Evolutionary conservation across 2,797 vertebrate species (phyloP).

Genomic region (Microctenopoma lineatum): DNA sequence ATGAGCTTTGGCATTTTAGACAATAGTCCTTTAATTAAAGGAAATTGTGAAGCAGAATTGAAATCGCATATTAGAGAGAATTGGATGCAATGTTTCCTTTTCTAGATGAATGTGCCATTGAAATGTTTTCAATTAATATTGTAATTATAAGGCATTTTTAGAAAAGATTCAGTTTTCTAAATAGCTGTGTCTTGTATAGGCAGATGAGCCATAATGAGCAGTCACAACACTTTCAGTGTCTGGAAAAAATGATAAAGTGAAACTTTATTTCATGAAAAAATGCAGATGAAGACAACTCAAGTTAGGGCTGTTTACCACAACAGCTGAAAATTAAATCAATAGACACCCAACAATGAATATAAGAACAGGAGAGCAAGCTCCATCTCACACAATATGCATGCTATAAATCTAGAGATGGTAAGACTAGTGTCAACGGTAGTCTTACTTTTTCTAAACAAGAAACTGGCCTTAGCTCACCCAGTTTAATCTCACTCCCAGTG

Average conservation of each 20-base stretch:
- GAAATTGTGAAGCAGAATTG: constrained; percentile 15
- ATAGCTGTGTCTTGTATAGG: constrained; percentile 22
- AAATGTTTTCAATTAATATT: constrained; percentile 50
- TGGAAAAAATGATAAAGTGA: constrained; percentile 27
- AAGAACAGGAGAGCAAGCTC: constrained; percentile 34
- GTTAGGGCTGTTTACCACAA: constrained; percentile 24
- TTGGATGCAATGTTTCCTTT: constrained; percentile 28
- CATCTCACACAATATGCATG: constrained; percentile 42
- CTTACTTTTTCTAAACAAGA: constrained; percentile 58
- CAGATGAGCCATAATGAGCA: constrained; percentile 19
- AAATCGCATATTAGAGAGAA: constrained; percentile 6
- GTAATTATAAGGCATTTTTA: constrained; percentile 46
- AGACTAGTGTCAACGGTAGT: constrained; percentile 57
- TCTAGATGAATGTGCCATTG: constrained; percentile 25
- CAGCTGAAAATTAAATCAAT: constrained; percentile 51
- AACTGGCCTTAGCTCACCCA: constrained; percentile 55
- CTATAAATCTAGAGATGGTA: constrained; percentile 54
- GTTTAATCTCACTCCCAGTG: constrained; percentile 59
- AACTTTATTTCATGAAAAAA: constrained; percentile 55
- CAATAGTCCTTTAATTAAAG: constrained; percentile 61
- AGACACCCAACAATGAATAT: constrained; percentile 44
- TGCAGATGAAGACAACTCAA: constrained; percentile 38
- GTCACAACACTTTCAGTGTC: constrained; percentile 20
- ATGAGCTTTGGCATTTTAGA: constrained; percentile 60
- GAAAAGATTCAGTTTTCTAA: constrained; percentile 31